Conservation (phyloP, 2,113 vertebrate genomes). For the Elanoides forficatus region DNA sequence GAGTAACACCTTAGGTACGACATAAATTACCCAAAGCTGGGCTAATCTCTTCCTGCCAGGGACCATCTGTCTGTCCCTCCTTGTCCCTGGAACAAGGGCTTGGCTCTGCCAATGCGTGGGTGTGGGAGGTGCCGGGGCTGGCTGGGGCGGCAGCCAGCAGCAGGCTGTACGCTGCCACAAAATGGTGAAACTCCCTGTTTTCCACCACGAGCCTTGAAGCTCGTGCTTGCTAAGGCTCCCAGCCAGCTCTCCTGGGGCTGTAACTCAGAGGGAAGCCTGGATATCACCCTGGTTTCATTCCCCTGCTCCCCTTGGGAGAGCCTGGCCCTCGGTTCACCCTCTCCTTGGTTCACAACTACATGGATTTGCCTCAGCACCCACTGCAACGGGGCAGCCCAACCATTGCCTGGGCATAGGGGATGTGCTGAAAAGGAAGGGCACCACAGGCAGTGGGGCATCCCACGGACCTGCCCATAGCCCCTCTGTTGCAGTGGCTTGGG, state of each 20-base stretch:
- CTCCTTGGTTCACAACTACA: not conserved
- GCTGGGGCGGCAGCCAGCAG: not conserved
- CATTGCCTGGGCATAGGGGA: not conserved
- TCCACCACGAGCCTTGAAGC: not conserved
- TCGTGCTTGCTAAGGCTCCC: not conserved
- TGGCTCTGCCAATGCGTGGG: not conserved
- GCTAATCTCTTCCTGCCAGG: not conserved
- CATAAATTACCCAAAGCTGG: not conserved
- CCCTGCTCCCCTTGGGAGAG: not conserved
- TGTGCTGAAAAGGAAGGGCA: not conserved
- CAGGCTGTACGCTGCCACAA: not conserved
- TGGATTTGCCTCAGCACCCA: not conserved
- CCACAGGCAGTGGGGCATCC: not conserved
- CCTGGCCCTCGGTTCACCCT: not conserved
- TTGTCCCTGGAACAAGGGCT: not conserved
- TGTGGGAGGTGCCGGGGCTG: not conserved
- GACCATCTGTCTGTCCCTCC: not conserved
- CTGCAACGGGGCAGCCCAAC: not conserved
- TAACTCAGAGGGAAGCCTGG: not conserved
- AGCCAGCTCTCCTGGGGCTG: not conserved
- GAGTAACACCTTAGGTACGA: not conserved
- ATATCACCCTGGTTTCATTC: not conserved
- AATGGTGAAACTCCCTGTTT: not conserved
- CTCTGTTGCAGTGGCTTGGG: not conserved
- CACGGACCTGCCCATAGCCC: fast-evolving